Percentiles rank a stretch among this genome's conserved stretches.
phyloP scores from a whole-genome alignment of 2,888 invertebrate genomes.

The Eugnorisma glareosa region DNA sequence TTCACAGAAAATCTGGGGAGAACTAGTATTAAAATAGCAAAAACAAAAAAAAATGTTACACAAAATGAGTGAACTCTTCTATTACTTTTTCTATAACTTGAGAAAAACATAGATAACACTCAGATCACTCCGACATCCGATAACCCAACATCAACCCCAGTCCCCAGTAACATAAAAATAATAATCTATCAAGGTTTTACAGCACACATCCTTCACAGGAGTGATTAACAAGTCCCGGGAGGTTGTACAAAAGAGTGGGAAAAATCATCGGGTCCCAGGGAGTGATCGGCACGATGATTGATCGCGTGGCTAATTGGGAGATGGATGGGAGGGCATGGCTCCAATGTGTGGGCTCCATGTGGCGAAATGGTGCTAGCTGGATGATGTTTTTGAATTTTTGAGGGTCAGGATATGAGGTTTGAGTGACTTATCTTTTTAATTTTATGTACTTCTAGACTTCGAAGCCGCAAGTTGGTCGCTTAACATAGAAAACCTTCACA shows the following conservation, averaged over 20 bases:
- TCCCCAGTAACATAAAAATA: slow-evolving; percentile 51
- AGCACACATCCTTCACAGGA: slow-evolving; percentile 75
- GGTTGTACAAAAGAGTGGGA: slow-evolving; percentile 81
- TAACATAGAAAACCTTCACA: background rate
- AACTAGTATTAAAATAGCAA: background rate
- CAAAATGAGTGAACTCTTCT: background rate
- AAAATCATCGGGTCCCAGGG: slow-evolving; percentile 88
- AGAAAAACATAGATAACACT: too few relatives aligned
- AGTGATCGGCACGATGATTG: slow-evolving; percentile 92
- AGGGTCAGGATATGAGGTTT: background rate
- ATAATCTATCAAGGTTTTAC: slow-evolving; percentile 71
- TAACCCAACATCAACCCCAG: slow-evolving; percentile 27
- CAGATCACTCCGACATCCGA: background rate
- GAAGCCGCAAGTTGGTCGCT: background rate
- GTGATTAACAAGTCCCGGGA: slow-evolving; percentile 88
- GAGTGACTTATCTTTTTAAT: background rate
- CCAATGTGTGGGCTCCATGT: slow-evolving; percentile 49
- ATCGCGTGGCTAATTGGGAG: slow-evolving; percentile 94
- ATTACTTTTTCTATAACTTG: too few relatives aligned
- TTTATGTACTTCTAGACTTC: background rate
- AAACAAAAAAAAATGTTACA: too few relatives aligned
- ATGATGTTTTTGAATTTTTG: slow-evolving; percentile 10
- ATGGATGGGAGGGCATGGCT: slow-evolving; percentile 90
- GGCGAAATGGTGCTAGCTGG: slow-evolving; percentile 5
- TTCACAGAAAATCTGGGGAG: accelerated